Evolutionary conservation across 2,113 vertebrate species (phyloP), one percentile per base, ranked within the genome.

Genomic region (Vireo altiloquus): DNA sequence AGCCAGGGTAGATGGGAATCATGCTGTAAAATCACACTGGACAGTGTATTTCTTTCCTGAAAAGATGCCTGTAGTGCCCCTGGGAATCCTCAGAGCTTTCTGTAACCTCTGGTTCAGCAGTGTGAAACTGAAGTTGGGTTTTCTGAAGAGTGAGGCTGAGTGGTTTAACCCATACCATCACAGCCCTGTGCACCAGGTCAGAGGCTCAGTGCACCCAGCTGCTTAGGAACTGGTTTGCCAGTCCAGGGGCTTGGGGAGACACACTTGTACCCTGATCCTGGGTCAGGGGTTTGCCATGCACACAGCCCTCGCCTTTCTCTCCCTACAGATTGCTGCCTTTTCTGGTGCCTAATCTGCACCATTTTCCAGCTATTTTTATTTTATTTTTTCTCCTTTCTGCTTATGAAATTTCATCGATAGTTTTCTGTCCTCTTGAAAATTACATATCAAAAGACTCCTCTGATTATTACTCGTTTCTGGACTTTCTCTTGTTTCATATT

Each of bases 321-420:
- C 31, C 23, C 25, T 59, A 0, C 7, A 25, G 33, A 7, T 30
- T 94, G 25, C 44, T 72, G 28, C 13, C 19, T 8, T 79, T 78
- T 66, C n/a, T n/a, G n/a, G n/a, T 33, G 20, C 10, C 28, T 37
- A 44, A 56, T 30, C 27, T 19, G 28, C 25, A 68, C 21, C 1
- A 15, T 50, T 88, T 90, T 47, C 2, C 37, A 60, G 10, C 18
- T 77, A 13, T 44, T 85, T 63, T 10, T 17, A 4, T 30, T 28
- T 30, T 20, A 37, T 65, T n/a, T 39, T n/a, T 5, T 8, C 1
- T 4, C 4, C 3, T 2, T 13, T 53, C 65, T 68, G 3, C 10
- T 71, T 42, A 47, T 39, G 16, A 52, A 18, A 39, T 30, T 8
- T 81, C 28, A 37, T 22, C 31, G 40, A 19, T 54, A 28, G 19